These are phyloP conservation scores for Columbina picui DNA, from an alignment of 2,113 vertebrate genomes.

Conservation along the genomic window DNA sequence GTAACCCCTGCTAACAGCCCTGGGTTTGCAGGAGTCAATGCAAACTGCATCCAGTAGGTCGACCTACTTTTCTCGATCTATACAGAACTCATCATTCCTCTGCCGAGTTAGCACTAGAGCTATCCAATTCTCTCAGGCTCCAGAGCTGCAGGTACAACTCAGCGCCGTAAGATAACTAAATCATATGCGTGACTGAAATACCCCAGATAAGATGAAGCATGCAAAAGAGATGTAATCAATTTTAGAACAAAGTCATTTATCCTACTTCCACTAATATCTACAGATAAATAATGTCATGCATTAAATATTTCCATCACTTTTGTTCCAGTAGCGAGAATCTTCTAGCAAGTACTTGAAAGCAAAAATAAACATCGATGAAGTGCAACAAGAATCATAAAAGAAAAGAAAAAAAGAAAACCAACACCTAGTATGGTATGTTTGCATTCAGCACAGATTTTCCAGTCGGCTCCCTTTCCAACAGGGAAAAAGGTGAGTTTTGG, in stretches of 20 bases:
- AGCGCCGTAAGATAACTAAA: not conserved
- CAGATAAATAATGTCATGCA: not conserved
- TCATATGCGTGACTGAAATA: constrained; percentile 19
- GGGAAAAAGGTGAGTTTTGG: not conserved
- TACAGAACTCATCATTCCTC: not conserved
- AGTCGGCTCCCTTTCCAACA: not conserved
- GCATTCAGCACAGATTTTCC: not conserved
- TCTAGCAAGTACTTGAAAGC: not conserved
- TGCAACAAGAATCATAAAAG: not conserved
- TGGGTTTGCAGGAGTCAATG: not conserved
- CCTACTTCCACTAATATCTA: not conserved
- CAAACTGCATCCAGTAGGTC: not conserved
- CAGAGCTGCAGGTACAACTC: not conserved
- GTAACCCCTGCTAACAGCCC: not conserved
- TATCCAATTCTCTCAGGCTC: not conserved
- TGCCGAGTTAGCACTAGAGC: not conserved
- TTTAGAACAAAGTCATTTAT: constrained; percentile 8
- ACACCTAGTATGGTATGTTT: not conserved
- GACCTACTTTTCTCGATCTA: constrained; percentile 26
- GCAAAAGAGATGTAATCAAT: constrained; percentile 49
- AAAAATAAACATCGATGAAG: not conserved
- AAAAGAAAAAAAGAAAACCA: not conserved
- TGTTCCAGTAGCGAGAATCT: not conserved
- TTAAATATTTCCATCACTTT: not conserved
- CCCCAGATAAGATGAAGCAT: constrained; percentile 8